Base-by-base conservation (phyloP, 2,888 invertebrate species). In the Drosophila colorata region DNA sequence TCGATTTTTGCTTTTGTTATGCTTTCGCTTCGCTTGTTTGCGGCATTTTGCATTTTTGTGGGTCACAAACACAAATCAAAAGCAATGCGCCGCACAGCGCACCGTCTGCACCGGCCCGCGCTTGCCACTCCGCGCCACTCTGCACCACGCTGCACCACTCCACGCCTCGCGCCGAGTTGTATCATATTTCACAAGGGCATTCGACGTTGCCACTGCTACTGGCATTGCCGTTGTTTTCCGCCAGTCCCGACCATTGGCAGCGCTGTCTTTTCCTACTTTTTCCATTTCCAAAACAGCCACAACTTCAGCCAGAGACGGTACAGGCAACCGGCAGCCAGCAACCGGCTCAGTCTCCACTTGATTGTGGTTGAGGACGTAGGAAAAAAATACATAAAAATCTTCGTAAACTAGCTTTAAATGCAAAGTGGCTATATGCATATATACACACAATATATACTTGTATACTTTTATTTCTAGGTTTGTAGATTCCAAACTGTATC, bases 11-110 rank as follows among this genome's bases (percentile, higher is more conserved):
- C 73, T 67, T 74, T 68, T 74, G 57, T 71, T 71, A 60, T 52
- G 44, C 63, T 75, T 65, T 46, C 59, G 61, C 63, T 52, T 78
- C 66, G 72, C 82, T 78, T 78, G 79, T 81, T 81, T 79, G 73
- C 83, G 72, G 83, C 80, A 79, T 79, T 82, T 82, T 75, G 61
- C 68, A 82, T 78, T 72, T 84, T 84, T 87, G 79, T 72, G 65
- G 88, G 82, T 82, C 88, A 87, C 68, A 78, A 71, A 85, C 82
- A 87, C 82, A 82, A 82, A 82, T 82, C 82, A 82, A 81, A 87
- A 85, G 88, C 75, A 85, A 78, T 75, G 85, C 85, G 74, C 63
- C 57, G 33, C 28, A 9, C 28, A 8, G 28, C 28, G 9, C 49
- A 46, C 46, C 28, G 20, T 43, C 31, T 20, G 13, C 14, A 33